These are phyloP conservation scores for Lutjanus argentimaculatus DNA, from an alignment of 2,797 vertebrate genomes.

Conservation along the genomic window DNA sequence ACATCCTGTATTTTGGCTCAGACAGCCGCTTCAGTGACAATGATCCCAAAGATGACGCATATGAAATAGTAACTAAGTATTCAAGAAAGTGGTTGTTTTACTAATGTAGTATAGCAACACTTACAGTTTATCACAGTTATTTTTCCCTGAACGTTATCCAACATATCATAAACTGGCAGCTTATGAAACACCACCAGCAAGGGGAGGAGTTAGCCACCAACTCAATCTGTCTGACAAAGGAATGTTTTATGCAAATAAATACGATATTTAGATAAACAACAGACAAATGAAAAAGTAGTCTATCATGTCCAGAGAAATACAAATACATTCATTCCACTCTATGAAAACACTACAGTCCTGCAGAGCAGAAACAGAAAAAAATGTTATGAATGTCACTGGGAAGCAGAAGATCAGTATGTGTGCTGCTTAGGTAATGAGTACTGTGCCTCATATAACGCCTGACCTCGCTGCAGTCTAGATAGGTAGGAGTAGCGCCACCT, in stretches of 20 bases:
- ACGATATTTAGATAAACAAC: too few species aligned
- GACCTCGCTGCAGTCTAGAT: constrained; percentile 20
- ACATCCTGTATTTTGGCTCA: constrained; percentile 9
- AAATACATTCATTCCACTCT: background rate
- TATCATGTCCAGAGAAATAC: background rate
- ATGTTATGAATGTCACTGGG: background rate
- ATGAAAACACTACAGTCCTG: background rate
- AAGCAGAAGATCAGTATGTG: constrained; percentile 30
- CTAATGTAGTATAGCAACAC: background rate
- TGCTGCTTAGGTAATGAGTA: constrained; percentile 70
- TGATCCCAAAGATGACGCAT: background rate
- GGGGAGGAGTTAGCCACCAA: constrained; percentile 2
- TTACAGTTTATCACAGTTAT: background rate
- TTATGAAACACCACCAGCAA: constrained; percentile 53
- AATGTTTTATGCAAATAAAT: constrained; percentile 15
- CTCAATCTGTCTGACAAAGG: background rate
- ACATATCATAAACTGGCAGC: constrained; percentile 11
- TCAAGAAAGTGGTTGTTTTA: background rate
- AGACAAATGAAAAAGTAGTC: background rate
- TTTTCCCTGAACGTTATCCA: constrained; percentile 49
- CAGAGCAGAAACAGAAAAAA: background rate
- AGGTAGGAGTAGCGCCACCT: constrained; percentile 50
- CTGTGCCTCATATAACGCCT: constrained; percentile 55
- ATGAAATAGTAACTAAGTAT: background rate
- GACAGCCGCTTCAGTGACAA: background rate